A percentile compares a stretch with the other conserved stretches of the same genome.
Conservation (phyloP, 2,888 invertebrate genomes). For the Mystacides longicornis region DNA sequence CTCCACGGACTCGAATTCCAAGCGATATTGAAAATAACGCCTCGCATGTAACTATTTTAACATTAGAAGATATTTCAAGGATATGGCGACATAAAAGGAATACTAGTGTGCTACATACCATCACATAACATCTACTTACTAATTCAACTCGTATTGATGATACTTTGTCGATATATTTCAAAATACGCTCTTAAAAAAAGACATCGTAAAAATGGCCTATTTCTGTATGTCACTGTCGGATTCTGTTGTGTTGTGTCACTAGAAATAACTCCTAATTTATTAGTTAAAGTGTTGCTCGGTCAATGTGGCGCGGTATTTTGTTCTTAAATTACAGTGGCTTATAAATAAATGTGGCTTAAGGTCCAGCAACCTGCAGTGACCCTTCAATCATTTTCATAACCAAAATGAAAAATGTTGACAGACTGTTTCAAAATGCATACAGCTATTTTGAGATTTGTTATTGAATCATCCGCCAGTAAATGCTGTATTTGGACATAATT, state of each 20-base stretch:
- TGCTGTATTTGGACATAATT: too few species aligned
- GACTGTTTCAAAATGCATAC: too few species aligned
- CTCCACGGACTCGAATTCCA: background rate
- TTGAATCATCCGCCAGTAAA: too few species aligned
- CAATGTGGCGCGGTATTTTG: background rate
- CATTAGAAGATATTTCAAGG: background rate
- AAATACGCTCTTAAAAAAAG: background rate
- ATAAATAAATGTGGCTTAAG: too few species aligned
- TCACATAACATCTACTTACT: background rate
- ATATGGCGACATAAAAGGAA: conserved; percentile 1
- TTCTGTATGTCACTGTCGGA: background rate
- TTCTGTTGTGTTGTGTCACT: background rate
- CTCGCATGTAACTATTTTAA: background rate
- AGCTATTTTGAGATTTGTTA: too few species aligned
- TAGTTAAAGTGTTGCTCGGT: background rate
- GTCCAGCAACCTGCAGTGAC: too few species aligned
- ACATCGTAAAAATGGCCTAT: background rate
- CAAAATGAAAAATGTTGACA: too few species aligned
- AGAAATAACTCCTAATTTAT: background rate
- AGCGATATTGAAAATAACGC: background rate
- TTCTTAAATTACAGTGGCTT: background rate
- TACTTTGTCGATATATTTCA: background rate
- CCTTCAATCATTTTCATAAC: too few species aligned
- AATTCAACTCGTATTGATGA: background rate
- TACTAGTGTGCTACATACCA: conserved; percentile 2